Evolutionary conservation across 2,113 vertebrate species (phyloP).

Genomic region (Ictidomys tridecemlineatus): DNA sequence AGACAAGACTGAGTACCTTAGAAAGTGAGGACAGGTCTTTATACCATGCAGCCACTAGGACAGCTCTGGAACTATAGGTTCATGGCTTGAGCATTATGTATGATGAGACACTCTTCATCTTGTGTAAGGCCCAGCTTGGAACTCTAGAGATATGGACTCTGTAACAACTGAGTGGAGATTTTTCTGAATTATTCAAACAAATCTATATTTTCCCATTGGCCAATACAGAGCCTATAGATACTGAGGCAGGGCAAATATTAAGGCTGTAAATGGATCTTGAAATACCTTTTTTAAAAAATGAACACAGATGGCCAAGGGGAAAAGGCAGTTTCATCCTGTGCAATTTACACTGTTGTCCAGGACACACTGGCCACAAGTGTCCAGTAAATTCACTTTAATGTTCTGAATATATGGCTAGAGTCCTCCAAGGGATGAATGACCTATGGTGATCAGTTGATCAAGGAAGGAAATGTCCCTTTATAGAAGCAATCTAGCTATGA

Average conservation of each 20-base stretch:
- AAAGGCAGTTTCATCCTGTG: background rate
- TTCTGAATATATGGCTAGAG: slow-evolving; percentile 5
- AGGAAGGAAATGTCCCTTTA: background rate
- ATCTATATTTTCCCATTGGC: background rate
- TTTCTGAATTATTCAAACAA: background rate
- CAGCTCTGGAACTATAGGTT: background rate
- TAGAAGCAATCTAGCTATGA: background rate
- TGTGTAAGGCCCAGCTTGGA: background rate
- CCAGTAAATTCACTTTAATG: background rate
- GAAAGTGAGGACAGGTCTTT: background rate
- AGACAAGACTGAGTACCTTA: background rate
- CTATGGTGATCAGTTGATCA: background rate
- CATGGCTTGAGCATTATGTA: background rate
- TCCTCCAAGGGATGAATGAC: background rate
- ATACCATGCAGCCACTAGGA: background rate
- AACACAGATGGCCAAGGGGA: background rate
- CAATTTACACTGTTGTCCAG: background rate
- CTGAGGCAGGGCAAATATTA: background rate
- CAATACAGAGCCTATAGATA: slow-evolving; percentile 7
- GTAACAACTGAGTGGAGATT: background rate
- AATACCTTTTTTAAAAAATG: slow-evolving; percentile 5
- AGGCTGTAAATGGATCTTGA: slow-evolving; percentile 28
- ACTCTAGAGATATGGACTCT: background rate
- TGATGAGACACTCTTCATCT: rapidly evolving
- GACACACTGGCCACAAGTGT: background rate